Conservation (phyloP, 2,888 invertebrate genomes). For the Pherbina coryleti region DNA sequence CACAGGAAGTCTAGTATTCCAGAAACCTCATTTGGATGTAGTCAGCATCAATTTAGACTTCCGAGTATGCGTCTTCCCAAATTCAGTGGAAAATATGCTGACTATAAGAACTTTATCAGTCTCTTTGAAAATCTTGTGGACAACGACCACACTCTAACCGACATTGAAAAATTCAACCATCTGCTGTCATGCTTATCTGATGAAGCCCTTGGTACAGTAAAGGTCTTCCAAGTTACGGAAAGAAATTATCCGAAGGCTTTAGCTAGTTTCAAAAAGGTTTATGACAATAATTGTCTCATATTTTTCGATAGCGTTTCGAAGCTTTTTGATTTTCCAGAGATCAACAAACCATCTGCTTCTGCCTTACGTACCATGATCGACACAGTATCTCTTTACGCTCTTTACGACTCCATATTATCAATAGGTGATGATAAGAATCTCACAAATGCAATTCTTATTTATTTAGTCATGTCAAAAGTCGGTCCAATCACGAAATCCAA, state of each 20-base stretch:
- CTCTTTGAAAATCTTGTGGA: conserved; percentile 34
- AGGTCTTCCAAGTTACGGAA: conserved; percentile 42
- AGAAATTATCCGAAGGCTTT: conserved; percentile 44
- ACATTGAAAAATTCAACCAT: conserved; percentile 44
- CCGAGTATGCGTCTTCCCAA: conserved; percentile 37
- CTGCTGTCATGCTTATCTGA: conserved; percentile 44
- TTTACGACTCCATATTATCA: conserved; percentile 44
- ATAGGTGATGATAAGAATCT: conserved; percentile 44
- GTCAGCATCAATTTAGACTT: conserved; percentile 22
- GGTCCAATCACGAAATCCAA: conserved; percentile 36
- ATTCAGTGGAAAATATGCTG: conserved; percentile 37
- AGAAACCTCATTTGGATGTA: not conserved
- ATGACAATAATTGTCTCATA: conserved; percentile 46
- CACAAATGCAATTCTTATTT: conserved; percentile 44
- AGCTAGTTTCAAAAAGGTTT: conserved; percentile 39
- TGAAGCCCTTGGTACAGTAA: conserved; percentile 45
- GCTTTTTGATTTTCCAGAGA: conserved; percentile 45
- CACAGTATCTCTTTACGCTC: conserved; percentile 44
- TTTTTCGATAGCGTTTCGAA: conserved; percentile 44
- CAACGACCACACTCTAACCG: conserved; percentile 32
- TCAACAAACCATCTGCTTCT: conserved; percentile 42
- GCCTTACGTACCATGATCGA: conserved; percentile 46
- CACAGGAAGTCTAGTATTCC: conserved; percentile 5
- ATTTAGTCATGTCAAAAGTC: conserved; percentile 45
- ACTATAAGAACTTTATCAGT: conserved; percentile 41